Base-by-base conservation (phyloP, 2,888 invertebrate genomes). In the Pollenia griseotomentosa region DNA sequence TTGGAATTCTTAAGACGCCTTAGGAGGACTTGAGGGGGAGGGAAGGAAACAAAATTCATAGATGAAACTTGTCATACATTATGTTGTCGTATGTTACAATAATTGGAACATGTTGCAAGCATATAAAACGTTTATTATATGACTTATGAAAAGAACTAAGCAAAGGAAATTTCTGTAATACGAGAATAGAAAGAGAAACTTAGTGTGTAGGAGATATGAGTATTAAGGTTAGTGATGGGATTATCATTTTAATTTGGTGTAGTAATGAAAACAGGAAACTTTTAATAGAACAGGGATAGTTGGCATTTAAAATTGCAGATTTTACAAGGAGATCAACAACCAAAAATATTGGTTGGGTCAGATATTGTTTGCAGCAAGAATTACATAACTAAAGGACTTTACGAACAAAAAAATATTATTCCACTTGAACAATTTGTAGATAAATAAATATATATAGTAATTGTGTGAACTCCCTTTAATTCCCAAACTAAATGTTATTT, bases 71-170 rank as follows among this genome's bases (percentile, higher is more conserved):
- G 89, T 91, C 90, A 81, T 85, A 78, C 53, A 77, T 77, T 78
- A 83, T 83, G 75, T 66, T 74, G 81, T 83, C 85, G 84, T 85
- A 86, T 82, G 86, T 88, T 86, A 80, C 68, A 90, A 90, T 92
- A 92, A 92, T 92, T 92, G 92, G 93, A 90, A 92, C 92, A 92
- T 92, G 91, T 91, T 92, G 91, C 89, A 89, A 92, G 91, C 91
- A 91, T 91, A 92, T 91, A 92, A 92, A 92, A 90, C 90, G 91
- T 91, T 90, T 91, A 90, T 68, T 68, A 83, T 87, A 86, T 90
- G 90, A 89, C 59, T 51, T 66, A 73, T 65, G 55, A 48, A 70
- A 78, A 78, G 46, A 16, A 51, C 16, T 55, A 42, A 61, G 70
- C 61, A 68, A 44, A 57, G 12, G 33, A 11, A 42, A 55, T 53